Base-by-base conservation (phyloP, 1,140 invertebrate species). In the Scaptomyza montana region DNA sequence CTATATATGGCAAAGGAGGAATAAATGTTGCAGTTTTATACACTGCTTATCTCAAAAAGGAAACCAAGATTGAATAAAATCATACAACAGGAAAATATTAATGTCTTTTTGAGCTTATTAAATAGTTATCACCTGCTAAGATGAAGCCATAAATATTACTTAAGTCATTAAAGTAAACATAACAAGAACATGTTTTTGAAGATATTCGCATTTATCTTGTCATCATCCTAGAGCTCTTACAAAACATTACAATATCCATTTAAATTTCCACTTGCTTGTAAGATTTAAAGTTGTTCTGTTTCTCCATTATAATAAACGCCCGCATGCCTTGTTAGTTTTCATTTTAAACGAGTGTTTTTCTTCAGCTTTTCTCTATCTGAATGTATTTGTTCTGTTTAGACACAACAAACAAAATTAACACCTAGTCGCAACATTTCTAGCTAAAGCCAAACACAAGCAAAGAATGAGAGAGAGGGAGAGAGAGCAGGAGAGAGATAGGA, bases 361-460 rank as follows among this genome's bases (percentile, higher is more conserved):
- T 57, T 49, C n/a, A 47, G 64, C 55, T 66, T 71, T 63, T 74
- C 21, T 25, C 2, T 25, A 25, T 71, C 59, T 78, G 21, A 1
- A 25, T 65, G 61, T 74, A 55, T 86, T 81, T 87, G 78, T 75
- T 81, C 64, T 63, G 65, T 9, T 36, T 47, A 21, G 51, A 16
- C 45, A 68, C 61, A 73, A 77, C 75, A 86, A 76, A 78, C 69
- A 69, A 74, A 89, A 89, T 89, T 89, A 84, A 89, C 84, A 89
- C 80, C 77, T 89, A 84, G 77, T 80, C 74, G 84, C 77, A 66
- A 89, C 74, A 84, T 74, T 89, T 89, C 84, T 73, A 84, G 79
- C 66, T 84, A 89, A 89, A 80, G 71, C 21, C 21, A 25, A 25
- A 25, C 21, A 25, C 21, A 25, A 25, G 3, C 21, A 25, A 25